Base-by-base conservation (phyloP, 2,113 vertebrate species). In the Laterallus jamaicensis region DNA sequence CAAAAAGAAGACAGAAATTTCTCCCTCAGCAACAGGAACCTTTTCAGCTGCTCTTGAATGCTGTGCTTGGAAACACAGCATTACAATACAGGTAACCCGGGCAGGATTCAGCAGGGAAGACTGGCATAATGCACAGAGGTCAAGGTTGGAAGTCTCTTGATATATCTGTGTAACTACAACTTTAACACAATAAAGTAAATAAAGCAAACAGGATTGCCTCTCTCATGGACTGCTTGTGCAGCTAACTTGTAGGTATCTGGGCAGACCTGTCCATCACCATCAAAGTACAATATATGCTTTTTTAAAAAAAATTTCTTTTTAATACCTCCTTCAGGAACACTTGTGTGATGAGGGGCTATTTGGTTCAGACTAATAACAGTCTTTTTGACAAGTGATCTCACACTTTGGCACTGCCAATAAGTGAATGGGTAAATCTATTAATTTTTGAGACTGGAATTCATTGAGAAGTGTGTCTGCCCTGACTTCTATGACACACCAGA, bases 271-370 rank as follows among this genome's bases (percentile, higher is more conserved):
- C 32, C 35, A 4, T n/a, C 54, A 68, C 40, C n/a, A 54, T 1
- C 1, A 0, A 35, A 68, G 11, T 1, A 25, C 0, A 69, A 21
- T 5, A 47, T 16, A 15, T 54, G 52, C 4, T 2, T 24, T 31
- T 67, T 29, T 15, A 5, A 5, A 5, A 12, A 5, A 5, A 5
- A 12, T 64, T 52, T 82, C 35, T 5, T n/a, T 80, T 50, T 28
- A 10, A 4, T 19, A 74, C 5, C 14, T 40, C 35, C 25, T 66
- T 32, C 39, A 66, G 59, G 15, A 81, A n/a, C 40, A 56, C 44
- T 13, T 9, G 26, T 10, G 69, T 52, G 50, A 11, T 1, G 54
- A 68, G 35, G 42, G 35, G 18, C 9, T 60, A 2, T 16, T 63
- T 76, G 67, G 22, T 15, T 54, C 28, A 39, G 60, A 2, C 32